Evolutionary conservation across 2,888 invertebrate species (phyloP).

Genomic region (Ormia ochracea): DNA sequence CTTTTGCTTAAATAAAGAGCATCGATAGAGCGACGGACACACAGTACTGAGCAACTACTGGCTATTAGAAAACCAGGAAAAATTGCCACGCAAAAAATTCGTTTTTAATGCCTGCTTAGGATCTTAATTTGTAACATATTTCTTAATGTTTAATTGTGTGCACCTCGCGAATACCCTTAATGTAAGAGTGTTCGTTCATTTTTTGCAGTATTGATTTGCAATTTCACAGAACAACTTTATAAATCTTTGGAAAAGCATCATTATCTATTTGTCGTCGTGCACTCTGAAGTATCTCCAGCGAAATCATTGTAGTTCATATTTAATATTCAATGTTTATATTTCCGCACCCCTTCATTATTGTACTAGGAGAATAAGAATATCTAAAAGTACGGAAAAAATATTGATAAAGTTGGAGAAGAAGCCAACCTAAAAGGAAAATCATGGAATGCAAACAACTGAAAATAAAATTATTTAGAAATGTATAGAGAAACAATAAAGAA

Average conservation of each 20-base stretch:
- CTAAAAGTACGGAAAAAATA: constrained; percentile 21
- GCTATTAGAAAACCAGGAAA: constrained; percentile 15
- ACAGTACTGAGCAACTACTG: not conserved
- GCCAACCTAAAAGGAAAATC: constrained; percentile 21
- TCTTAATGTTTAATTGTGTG: not conserved
- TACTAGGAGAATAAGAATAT: constrained; percentile 11
- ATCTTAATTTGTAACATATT: not conserved
- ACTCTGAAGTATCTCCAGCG: constrained; percentile 48
- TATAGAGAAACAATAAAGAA: not conserved
- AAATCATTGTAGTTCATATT: constrained; percentile 61
- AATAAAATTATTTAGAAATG: constrained; percentile 38
- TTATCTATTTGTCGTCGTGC: constrained; percentile 36
- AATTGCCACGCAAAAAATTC: constrained; percentile 35
- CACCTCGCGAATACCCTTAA: not conserved
- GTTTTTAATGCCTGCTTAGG: not conserved
- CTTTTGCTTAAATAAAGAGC: constrained; percentile 59
- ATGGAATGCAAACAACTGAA: constrained; percentile 31
- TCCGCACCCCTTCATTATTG: constrained; percentile 20
- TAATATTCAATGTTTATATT: constrained; percentile 65
- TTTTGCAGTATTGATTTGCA: not conserved
- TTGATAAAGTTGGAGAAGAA: constrained; percentile 42
- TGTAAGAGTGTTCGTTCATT: not conserved
- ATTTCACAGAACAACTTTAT: constrained; percentile 19
- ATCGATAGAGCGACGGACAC: constrained; percentile 9
- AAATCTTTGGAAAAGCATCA: constrained; percentile 9